Base-by-base conservation (phyloP, 2,888 invertebrate species). In the Pseudococcus viburni region DNA sequence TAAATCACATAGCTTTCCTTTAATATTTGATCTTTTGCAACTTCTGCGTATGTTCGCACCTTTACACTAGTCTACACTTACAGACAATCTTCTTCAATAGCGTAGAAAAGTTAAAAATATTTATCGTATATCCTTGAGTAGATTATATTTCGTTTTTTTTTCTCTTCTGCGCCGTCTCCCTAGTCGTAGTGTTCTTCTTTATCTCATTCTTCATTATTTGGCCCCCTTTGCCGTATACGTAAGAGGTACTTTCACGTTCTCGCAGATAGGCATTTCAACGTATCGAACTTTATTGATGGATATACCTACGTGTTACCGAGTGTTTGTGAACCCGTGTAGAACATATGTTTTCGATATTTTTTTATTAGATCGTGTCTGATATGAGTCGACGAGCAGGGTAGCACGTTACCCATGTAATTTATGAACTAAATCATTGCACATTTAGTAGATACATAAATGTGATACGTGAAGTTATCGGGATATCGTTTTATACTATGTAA, bases 1-100 rank as follows among this genome's bases (percentile, higher is more conserved):
- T 88, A 88, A 88, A 88, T 88, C 88, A 88, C 80, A 88, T 80
- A 88, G 77, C 88, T 77, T 83, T 51, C 83, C 80, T 88, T 88
- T 88, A 88, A 88, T 88, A 88, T 88, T 88, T 88, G 88, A 88
- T 88, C 88, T 88, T 73, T 59, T 80, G 88, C 77, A 88, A 88
- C 80, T 88, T 88, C 73, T 77, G 83, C 88, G 73, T 73, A 51
- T 88, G 51, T 88, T 77, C 77, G 55, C 88, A 88, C 88, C 88
- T 88, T 88, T 83, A 59, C 42, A 42, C 55, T 51, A 46, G 83
- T 88, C 85, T 85, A 55, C 85, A 88, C 80, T 80, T 80, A 48
- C 55, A 88, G 88, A 88, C 88, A 88, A 88, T 88, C 80, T 86
- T 77, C 86, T 88, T 80, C 55, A 51, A 83, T 80, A 80, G 80